Evolutionary conservation across 2,797 vertebrate genomes (phyloP), one percentile per base, ranked within the genome.

Genomic region (Girardinus metallicus): DNA sequence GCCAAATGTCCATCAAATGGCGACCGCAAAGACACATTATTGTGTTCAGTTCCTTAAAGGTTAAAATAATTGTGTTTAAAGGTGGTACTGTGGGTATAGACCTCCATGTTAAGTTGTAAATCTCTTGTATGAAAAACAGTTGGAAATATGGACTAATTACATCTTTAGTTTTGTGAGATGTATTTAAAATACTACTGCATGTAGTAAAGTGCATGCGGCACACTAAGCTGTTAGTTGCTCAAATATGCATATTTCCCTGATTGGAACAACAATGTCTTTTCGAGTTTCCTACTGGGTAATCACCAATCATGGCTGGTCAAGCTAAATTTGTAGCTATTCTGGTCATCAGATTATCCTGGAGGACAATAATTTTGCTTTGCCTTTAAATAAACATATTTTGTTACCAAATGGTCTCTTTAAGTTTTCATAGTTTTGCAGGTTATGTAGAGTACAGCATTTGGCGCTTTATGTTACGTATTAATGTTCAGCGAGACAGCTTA

Each of bases 1-100:
- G 49, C 79, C 43, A 82, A 76, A 82, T 82, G 73, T 46, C 23
- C 70, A 84, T 73, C 12, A 31, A 73, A 26, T 76, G 62, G 71
- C 47, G 62, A 82, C 77, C 18, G 46, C 5, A 16, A 6, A 60
- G 49, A 31, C 66, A 9, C 41, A 29, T 13, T 16, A 29, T 34
- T 60, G 18, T 23, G 10, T 18, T 75, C 7, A 23, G n/a, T 62
- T 60, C 1, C 41, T 36, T 76, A 13, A 23, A 68, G 21, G 36
- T 36, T 4, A 5, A 41, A 68, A 68, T 68, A 41, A 34, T 46
- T 47, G 18, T 21, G 43, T 34, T 44, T 6, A 18, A 26, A 64
- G 60, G 11, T 12, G 43, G 44, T 11, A 13, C 55, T 34, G 10
- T 46, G 10, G 4, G 3, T 31, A 2, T 12, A 57, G 23, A 57